Evolutionary conservation across 2,797 vertebrate species (phyloP).

Genomic region (Eulemur albifrons): DNA sequence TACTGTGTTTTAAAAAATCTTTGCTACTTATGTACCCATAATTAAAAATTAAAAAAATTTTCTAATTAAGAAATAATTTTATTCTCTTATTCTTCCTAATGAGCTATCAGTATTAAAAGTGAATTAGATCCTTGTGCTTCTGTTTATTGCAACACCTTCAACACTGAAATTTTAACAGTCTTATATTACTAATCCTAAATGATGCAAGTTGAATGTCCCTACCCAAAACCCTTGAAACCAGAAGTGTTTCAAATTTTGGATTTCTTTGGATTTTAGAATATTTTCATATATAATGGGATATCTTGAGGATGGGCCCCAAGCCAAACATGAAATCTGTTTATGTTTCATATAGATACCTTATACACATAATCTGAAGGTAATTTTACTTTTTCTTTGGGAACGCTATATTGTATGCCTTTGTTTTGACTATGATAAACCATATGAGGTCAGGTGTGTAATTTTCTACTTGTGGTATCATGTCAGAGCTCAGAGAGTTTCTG

Average conservation of each 20-base stretch:
- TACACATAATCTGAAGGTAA: not conserved
- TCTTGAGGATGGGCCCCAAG: not conserved
- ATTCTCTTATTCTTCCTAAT: not conserved
- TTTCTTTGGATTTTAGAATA: not conserved
- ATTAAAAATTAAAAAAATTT: not conserved
- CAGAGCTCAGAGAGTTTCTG: not conserved
- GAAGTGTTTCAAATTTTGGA: not conserved
- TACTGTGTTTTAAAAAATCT: not conserved
- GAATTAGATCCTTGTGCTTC: not conserved
- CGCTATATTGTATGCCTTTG: not conserved
- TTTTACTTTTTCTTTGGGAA: not conserved
- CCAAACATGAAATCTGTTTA: not conserved
- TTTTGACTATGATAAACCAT: not conserved
- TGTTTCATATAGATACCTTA: not conserved
- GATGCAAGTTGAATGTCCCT: not conserved
- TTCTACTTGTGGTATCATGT: not conserved
- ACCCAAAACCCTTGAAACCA: not conserved
- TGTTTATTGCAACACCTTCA: not conserved
- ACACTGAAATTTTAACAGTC: not conserved
- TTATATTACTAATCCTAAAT: not conserved
- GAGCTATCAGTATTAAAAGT: not conserved
- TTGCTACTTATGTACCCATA: not conserved
- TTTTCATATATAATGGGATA: not conserved
- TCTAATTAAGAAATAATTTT: not conserved
- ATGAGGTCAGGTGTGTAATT: not conserved